Evolutionary conservation across 2,113 vertebrate genomes (phyloP), one percentile per base, ranked within the genome.

Genomic region (Hystrix brachyura): DNA sequence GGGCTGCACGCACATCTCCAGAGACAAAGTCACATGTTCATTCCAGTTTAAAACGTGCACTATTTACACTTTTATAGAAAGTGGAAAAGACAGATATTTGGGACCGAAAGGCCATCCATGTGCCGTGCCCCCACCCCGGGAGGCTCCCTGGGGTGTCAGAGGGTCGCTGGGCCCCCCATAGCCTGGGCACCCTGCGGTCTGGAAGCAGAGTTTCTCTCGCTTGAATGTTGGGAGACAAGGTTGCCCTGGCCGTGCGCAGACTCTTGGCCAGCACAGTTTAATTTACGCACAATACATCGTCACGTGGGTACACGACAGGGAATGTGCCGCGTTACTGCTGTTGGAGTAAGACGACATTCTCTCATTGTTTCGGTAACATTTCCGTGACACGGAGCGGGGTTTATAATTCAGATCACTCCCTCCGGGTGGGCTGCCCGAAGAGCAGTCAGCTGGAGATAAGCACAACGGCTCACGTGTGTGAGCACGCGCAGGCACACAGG

Each of bases 351-450:
- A 32, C 21, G 43, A 62, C 11, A 55, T 17, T 12, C 29, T 87
- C 23, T 64, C 86, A 55, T 92, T 87, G 17, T 84, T 97, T 90
- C 38, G 79, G 18, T 55, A 87, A 80, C 60, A 57, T 38, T 83
- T 85, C 59, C 62, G 67, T 29, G 38, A 57, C 71, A 59, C 67
- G 62, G 80, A 83, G 19, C 1, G 17, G 67, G 23, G 55, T 87
- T 86, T 76, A 18, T 90, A 86, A 90, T 92, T 83, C 51, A 90
- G 14, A 53, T 81, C 29, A 67, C 59, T 79, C 23, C 69, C 78
- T 79, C 38, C 64, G 29, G 48, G 55, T 34, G n/a, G n/a, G 72
- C 78, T 87, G 19, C 23, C 8, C 78, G 67, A 65, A 69, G 46
- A 69, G 1, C 21, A 85, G 38, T 71, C n/a, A 51, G 71, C 14